A percentile compares a stretch with the other conserved stretches of the same genome.
Conservation (phyloP, 1,140 invertebrate genomes). For the Saxidomus purpurata region DNA sequence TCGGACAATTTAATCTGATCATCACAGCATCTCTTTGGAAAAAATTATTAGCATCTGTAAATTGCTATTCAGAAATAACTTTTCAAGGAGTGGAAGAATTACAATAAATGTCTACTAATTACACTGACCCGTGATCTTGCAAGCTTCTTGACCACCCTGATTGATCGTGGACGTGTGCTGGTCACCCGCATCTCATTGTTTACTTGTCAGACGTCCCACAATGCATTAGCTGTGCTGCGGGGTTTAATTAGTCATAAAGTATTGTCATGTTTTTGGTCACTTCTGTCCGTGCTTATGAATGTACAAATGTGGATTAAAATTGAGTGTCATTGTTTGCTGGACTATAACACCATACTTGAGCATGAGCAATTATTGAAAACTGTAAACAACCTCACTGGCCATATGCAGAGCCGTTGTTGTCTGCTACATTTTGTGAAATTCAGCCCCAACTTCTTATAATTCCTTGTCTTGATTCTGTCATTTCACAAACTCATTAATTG, state of each 20-base stretch:
- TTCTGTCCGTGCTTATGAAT: slow-evolving; percentile 19
- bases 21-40: not conserved
- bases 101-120: slow-evolving; percentile 45
- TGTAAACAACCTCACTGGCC: not conserved
- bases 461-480: too few species aligned
- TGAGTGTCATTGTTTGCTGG: slow-evolving; percentile 13
- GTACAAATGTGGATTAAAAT: slow-evolving; percentile 37
- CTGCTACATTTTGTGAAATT: not conserved
- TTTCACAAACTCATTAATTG: not conserved
- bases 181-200: slow-evolving; percentile 39
- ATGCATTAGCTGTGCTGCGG: slow-evolving; percentile 7
- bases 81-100: not conserved
- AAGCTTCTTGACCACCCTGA: slow-evolving; percentile 49
- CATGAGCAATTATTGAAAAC: not conserved
- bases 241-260: slow-evolving; percentile 27
- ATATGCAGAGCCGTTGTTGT: not conserved
- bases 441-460: too few species aligned
- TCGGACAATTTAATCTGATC: too few species aligned
- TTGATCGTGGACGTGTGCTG: slow-evolving; percentile 37
- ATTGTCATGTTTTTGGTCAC: slow-evolving; percentile 37
- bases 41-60: not conserved
- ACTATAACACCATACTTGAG: not conserved
- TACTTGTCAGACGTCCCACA: slow-evolving; percentile 26
- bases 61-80: not conserved
- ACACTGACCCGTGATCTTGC: not conserved